Percentiles rank a stretch among this genome's conserved stretches.
Evolutionary conservation across 1,140 invertebrate genomes (phyloP).

Genomic region (Euura saliciscinereae): DNA sequence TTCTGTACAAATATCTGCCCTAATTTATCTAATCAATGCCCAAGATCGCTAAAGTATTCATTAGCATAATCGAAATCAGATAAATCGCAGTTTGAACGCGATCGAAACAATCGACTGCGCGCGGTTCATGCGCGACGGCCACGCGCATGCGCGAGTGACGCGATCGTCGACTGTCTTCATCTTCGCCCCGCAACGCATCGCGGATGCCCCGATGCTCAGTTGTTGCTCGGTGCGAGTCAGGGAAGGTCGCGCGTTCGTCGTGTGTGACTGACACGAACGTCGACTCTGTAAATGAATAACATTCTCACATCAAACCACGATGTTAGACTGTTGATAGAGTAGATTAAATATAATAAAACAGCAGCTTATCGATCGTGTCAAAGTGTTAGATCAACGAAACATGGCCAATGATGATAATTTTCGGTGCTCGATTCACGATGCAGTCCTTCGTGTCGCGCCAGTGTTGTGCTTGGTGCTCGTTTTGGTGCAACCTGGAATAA

Average conservation of each 20-base stretch:
- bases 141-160: not conserved
- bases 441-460: slow-evolving; percentile 26
- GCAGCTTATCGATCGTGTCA: no score
- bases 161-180: not conserved
- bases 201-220: not conserved
- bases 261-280: no score
- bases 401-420: slow-evolving; percentile 45
- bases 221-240: not conserved
- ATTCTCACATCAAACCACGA: not conserved
- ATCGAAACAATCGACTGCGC: not conserved
- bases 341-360: no score
- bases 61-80: not conserved
- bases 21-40: no score
- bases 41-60: not conserved
- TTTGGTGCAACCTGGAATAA: slow-evolving; percentile 31
- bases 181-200: not conserved
- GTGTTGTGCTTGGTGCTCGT: slow-evolving; percentile 43
- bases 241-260: not conserved
- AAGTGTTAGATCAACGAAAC: slow-evolving; percentile 15
- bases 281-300: no score
- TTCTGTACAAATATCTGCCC: no score
- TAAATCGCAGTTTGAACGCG: not conserved
- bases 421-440: slow-evolving; percentile 34
- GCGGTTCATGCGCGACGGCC: not conserved
- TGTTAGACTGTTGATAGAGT: not conserved